Base-by-base conservation (phyloP, 2,888 invertebrate genomes). In the Sepioteuthis lessoniana region DNA sequence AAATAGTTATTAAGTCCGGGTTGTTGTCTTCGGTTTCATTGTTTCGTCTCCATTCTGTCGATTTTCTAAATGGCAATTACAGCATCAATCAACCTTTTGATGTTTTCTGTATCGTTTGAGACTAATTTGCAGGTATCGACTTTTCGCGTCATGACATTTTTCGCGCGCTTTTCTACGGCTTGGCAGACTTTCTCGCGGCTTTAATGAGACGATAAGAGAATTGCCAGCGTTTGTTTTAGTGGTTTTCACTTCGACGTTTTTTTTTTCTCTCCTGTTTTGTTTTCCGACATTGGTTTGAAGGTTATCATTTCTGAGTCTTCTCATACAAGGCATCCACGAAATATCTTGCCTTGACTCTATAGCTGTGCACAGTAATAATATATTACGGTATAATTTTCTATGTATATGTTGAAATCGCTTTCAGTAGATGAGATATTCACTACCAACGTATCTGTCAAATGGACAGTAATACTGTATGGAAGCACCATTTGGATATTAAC, bases 121-220 rank as follows among this genome's bases (percentile, higher is more conserved):
- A 76, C 76, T 76, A 76, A 76, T 76, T 76, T 76, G 76, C 76
- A 76, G 76, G 76, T 76, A 76, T 76, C n/a, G 16, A 35, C 76
- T 76, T 76, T n/a, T n/a, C 16, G 76, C 76, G 76, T n/a, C 76
- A 35, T 76, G 76, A 76, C 76, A 76, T n/a, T 76, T 76, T 76
- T 76, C 76, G 76, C 76, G 35, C n/a, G n/a, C n/a, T 76, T 76
- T 76, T 76, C 76, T 76, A 76, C 76, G 76, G 35, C 76, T 76
- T 76, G 16, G 35, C 13, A 76, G 76, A 76, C n/a, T 76, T 76
- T 42, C n/a, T 13, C 76, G 76, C 76, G 76, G n/a, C 76, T 76
- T 76, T 76, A 76, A n/a, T 76, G 76, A 76, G 35, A 76, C 76
- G 76, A 76, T 76, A 76, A 76, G 76, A 76, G 76, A 76, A 76